A percentile compares a stretch with the other conserved stretches of the same genome.
These are phyloP conservation scores for Cynocephalus volans DNA, from an alignment of 2,113 vertebrate species.

Conservation along the genomic window DNA sequence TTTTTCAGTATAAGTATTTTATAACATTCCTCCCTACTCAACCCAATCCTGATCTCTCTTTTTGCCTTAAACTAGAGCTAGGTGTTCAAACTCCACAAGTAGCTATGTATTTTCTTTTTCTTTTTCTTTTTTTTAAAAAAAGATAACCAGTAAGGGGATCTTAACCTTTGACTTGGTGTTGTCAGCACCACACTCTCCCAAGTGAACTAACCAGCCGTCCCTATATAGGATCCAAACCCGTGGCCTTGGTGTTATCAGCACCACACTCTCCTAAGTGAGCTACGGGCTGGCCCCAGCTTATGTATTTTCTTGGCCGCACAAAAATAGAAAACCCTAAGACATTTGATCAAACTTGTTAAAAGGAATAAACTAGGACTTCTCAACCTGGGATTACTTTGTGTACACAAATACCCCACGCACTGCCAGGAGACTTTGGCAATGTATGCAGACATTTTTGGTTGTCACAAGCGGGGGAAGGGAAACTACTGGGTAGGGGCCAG, in stretches of 20 bases:
- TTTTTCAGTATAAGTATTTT: not conserved
- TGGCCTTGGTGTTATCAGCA: too few relatives aligned
- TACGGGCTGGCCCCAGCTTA: too few relatives aligned
- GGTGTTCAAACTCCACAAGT: not conserved
- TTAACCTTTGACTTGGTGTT: too few relatives aligned
- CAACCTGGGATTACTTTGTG: not conserved
- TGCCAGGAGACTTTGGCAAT: not conserved
- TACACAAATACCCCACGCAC: not conserved
- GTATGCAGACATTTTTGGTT: not conserved
- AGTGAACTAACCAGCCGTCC: too few relatives aligned
- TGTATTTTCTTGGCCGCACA: accelerated
- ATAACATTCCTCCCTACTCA: not conserved
- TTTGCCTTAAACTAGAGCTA: not conserved
- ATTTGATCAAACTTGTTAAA: not conserved
- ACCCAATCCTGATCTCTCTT: not conserved
- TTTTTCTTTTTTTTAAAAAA: too few relatives aligned
- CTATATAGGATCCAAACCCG: too few relatives aligned
- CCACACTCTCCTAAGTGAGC: too few relatives aligned
- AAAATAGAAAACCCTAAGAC: conserved; percentile 18
- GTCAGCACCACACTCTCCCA: too few relatives aligned
- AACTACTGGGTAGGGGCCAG: not conserved
- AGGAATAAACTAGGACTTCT: not conserved
- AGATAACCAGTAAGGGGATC: too few relatives aligned
- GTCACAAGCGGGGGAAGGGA: not conserved
- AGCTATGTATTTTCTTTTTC: not conserved